Evolutionary conservation across 2,888 invertebrate genomes (phyloP).

Genomic region (Hydriomena furcata): DNA sequence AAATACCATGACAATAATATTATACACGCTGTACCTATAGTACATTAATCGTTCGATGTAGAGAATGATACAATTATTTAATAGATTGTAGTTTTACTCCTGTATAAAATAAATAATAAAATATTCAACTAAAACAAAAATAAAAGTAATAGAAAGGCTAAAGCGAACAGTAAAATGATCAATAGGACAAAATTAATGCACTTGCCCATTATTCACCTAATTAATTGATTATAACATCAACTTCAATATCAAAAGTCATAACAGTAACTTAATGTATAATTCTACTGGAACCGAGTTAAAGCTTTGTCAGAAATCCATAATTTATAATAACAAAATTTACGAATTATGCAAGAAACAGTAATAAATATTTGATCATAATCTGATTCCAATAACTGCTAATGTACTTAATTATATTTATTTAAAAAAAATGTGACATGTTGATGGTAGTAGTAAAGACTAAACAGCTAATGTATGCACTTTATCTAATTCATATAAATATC

Average conservation of each 20-base stretch:
- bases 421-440: constrained; percentile 59
- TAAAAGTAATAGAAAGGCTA: constrained; percentile 75
- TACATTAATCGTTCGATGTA: constrained; percentile 64
- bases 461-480: constrained; percentile 35
- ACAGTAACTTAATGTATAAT: constrained; percentile 82
- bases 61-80: constrained; percentile 59
- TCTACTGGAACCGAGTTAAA: constrained; percentile 84
- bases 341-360: constrained; percentile 79
- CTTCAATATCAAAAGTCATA: constrained; percentile 80
- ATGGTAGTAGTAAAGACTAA: constrained; percentile 56
- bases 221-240: constrained; percentile 82
- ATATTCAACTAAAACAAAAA: constrained; percentile 82
- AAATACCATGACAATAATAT: constrained; percentile 39
- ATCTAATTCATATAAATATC: constrained; percentile 43
- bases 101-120: constrained; percentile 82
- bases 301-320: constrained; percentile 82
- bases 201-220: constrained; percentile 80
- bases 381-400: constrained; percentile 64
- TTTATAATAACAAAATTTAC: constrained; percentile 80
- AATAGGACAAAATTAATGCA: constrained; percentile 82
- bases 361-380: constrained; percentile 83
- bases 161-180: constrained; percentile 79
- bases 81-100: constrained; percentile 61
- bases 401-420: constrained; percentile 53
- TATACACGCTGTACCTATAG: constrained; percentile 55